These are phyloP conservation scores for Brachyistius frenatus DNA, from an alignment of 2,113 vertebrate genomes.

Conservation along the genomic window DNA sequence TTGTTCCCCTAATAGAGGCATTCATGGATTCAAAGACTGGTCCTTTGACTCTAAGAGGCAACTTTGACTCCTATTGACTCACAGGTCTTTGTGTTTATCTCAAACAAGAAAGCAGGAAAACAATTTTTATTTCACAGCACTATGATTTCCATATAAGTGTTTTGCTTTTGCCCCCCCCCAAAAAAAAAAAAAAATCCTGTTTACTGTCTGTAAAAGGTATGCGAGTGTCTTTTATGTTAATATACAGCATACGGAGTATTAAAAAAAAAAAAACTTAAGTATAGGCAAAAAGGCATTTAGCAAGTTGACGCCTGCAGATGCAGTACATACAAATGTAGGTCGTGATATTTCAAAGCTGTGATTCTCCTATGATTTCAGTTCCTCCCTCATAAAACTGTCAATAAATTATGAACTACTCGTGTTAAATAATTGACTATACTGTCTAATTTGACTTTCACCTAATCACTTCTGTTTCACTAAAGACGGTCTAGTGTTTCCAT, in stretches of 20 bases:
- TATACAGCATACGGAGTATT: neutral
- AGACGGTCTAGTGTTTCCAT: neutral
- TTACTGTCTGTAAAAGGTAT: neutral
- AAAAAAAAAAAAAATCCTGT: neutral
- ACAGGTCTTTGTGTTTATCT: slow-evolving; percentile 39
- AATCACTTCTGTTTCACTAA: slow-evolving; percentile 6
- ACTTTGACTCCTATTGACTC: slow-evolving; percentile 63
- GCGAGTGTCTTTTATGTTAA: neutral
- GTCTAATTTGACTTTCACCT: slow-evolving; percentile 30
- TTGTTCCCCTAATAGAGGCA: slow-evolving; percentile 49
- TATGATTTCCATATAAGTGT: slow-evolving; percentile 17
- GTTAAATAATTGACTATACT: slow-evolving; percentile 38
- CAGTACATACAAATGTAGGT: slow-evolving; percentile 30
- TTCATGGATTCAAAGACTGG: slow-evolving; percentile 32
- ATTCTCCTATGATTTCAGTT: slow-evolving; percentile 35
- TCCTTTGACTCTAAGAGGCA: slow-evolving; percentile 45
- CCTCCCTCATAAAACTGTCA: slow-evolving; percentile 36
- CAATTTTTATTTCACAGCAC: slow-evolving; percentile 22
- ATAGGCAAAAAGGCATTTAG: neutral
- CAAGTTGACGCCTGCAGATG: neutral
- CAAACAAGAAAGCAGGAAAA: slow-evolving; percentile 11
- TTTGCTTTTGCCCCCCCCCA: neutral
- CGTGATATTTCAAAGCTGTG: slow-evolving; percentile 17
- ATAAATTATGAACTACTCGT: slow-evolving; percentile 40
- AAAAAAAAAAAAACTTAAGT: too few species aligned